phyloP scores from a whole-genome alignment of 1,140 invertebrate genomes.

The Cydia pomonella region DNA sequence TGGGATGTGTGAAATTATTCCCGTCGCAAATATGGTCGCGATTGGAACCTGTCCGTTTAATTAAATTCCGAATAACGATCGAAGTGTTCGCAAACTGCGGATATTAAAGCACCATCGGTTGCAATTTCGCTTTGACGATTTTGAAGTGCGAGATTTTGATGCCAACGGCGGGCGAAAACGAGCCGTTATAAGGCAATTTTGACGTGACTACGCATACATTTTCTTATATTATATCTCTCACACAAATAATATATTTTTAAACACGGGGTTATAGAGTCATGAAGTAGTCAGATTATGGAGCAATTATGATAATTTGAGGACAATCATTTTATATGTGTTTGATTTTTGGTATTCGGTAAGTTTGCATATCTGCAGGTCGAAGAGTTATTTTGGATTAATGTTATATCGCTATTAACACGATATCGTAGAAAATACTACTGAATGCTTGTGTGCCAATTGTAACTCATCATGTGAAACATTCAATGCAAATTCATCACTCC shows the following conservation, averaged over 20 bases:
- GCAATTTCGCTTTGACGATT: constrained; percentile 20
- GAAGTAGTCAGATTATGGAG: no score
- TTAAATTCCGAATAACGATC: constrained; percentile 23
- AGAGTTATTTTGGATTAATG: no score
- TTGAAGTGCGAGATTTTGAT: constrained; percentile 19
- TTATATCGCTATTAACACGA: no score
- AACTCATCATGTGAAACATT: background rate
- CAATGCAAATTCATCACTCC: background rate
- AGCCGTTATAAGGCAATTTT: background rate
- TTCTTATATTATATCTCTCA: background rate
- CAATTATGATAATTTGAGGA: no score
- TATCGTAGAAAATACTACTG: no score
- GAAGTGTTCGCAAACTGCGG: constrained; percentile 26
- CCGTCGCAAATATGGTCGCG: constrained; percentile 25
- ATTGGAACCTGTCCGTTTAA: constrained; percentile 20
- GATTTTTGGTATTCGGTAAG: no score
- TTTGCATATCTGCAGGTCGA: no score
- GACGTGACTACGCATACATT: background rate
- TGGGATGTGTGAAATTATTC: background rate
- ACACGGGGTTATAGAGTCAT: no score
- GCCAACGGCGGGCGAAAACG: background rate
- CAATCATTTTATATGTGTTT: no score
- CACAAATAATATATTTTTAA: background rate
- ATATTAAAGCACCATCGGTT: constrained; percentile 30
- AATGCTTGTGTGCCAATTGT: no score